Base-by-base conservation (phyloP, 2,797 vertebrate species). In the Bryconaethiops microstoma region DNA sequence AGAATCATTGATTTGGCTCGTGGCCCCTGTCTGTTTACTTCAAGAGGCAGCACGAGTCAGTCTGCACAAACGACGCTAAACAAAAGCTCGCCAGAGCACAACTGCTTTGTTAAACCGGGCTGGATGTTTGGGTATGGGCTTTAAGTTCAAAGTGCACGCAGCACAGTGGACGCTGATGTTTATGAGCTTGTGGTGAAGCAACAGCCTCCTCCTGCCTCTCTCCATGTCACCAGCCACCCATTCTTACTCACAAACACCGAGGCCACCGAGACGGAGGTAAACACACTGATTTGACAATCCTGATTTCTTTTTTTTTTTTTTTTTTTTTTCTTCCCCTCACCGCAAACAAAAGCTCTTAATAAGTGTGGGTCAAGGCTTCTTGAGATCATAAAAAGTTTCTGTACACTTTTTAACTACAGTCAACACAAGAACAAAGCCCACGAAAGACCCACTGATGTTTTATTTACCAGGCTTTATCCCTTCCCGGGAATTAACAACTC, bases 71-170 rank as follows among this genome's bases (percentile, higher is more conserved):
- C 35, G 79, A 79, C 21, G 63, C 65, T 76, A 85, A 71, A 85
- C 74, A 84, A 84, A 84, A 78, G 79, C 48, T 78, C 71, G 79
- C 13, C 79, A 82, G 70, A 64, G 55, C 78, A 80, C 74, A 62
- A 71, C 79, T 62, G 40, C 65, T 83, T 83, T 77, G 81, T 79
- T 64, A 82, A 83, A 85, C 82, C 25, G 75, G 82, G 80, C 68
- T 77, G 84, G 74, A 84, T 85, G 84, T 85, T 87, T 87, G 78
- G 76, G 81, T 81, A 69, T 62, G 52, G 82, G 80, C 82, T 83
- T 82, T 68, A 74, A 69, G 85, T 82, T 82, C 80, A 82, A 80
- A 80, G 81, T 73, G 68, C 29, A 29, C 10, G 6, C 72, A 75
- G 79, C 57, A 71, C 76, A 76, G 64, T 70, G 83, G 54, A 78